Percentiles rank a stretch among this genome's conserved stretches.
Evolutionary conservation across 1,140 invertebrate genomes (phyloP).

Genomic region (Elysia chlorotica): DNA sequence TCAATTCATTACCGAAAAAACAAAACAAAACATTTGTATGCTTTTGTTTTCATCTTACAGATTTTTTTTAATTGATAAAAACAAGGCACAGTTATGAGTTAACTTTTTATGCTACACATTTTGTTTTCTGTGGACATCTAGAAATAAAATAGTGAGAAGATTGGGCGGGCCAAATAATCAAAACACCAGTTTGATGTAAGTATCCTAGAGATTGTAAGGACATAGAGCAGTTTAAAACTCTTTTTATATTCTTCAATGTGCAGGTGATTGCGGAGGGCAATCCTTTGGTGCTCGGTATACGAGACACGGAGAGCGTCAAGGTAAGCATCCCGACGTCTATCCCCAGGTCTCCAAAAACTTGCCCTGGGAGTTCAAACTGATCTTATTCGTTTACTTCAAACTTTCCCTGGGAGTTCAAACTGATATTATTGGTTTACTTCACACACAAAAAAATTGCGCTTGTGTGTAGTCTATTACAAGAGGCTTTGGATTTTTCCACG

Average conservation of each 20-base stretch:
- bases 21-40: too few relatives aligned
- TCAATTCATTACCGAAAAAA: not conserved
- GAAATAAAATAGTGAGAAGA: not conserved
- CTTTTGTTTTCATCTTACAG: too few relatives aligned
- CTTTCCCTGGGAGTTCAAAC: not conserved
- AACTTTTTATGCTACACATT: too few relatives aligned
- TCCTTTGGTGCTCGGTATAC: constrained; percentile 80
- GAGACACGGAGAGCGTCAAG: constrained; percentile 92
- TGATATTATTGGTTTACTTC: too few relatives aligned
- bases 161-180: not conserved
- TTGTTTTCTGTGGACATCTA: not conserved
- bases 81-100: too few relatives aligned
- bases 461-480: not conserved
- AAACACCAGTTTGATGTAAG: not conserved
- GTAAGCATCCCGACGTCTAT: constrained; percentile 39
- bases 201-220: not conserved
- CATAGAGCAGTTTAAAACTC: too few relatives aligned
- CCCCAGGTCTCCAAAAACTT: too few relatives aligned
- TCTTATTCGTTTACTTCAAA: too few relatives aligned
- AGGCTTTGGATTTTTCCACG: not conserved
- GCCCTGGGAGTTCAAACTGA: not conserved
- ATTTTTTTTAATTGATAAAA: too few relatives aligned
- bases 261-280: constrained; percentile 65
- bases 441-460: too few relatives aligned
- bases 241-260: constrained; percentile 21